These are phyloP conservation scores for Polymixis lichenea DNA, from an alignment of 2,888 invertebrate genomes.

Conservation along the genomic window DNA sequence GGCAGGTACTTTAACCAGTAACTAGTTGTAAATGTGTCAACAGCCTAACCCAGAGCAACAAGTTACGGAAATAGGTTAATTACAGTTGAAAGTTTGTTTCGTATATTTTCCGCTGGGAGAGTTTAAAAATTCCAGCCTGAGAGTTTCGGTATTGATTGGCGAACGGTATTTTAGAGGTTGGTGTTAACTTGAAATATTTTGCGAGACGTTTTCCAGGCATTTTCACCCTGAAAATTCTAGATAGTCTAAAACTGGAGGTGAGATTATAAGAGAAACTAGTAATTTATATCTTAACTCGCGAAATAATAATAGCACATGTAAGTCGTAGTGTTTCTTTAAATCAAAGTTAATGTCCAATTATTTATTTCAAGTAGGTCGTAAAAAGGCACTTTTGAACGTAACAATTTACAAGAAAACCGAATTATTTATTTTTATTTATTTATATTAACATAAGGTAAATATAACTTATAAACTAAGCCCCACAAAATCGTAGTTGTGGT, in stretches of 20 bases:
- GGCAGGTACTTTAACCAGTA: background rate
- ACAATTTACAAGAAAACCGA: background rate
- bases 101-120: slow-evolving; percentile 31
- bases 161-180: slow-evolving; percentile 18
- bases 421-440: no score
- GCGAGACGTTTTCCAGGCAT: background rate
- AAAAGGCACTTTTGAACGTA: no score
- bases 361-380: no score
- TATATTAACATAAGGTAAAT: no score
- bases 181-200: slow-evolving; percentile 17
- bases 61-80: slow-evolving; percentile 58
- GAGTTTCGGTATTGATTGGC: slow-evolving; percentile 27
- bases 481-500: no score
- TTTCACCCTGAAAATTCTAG: background rate
- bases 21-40: slow-evolving; percentile 43
- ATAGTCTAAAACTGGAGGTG: background rate
- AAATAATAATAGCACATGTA: no score
- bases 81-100: slow-evolving; percentile 42
- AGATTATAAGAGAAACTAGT: background rate
- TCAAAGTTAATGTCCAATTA: no score
- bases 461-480: no score
- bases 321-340: no score
- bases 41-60: slow-evolving; percentile 36
- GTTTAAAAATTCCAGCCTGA: slow-evolving; percentile 18
- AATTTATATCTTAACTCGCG: background rate